Base-by-base conservation (phyloP, 2,888 invertebrate genomes). In the Anodontia alba region DNA sequence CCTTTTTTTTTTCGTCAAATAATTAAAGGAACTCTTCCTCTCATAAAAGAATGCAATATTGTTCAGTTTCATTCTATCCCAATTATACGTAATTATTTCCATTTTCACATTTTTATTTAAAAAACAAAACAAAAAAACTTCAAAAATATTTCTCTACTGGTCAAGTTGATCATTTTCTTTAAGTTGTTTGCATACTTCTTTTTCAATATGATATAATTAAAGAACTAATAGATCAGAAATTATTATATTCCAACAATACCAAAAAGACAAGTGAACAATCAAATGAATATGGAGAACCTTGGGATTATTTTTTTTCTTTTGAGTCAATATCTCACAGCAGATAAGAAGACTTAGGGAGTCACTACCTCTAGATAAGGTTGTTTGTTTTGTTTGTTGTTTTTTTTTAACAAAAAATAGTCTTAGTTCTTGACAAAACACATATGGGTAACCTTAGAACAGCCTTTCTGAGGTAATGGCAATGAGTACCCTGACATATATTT, bases 201-300 rank as follows among this genome's bases (percentile, higher is more conserved):
- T 62, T 62, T 29, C 62, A 20, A 20, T 62, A 33, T 26, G 1
- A 33, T 17, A 62, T 62, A 62, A 62, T 62, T 62, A 33, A 17
- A 62, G 62, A 62, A 31, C 62, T 62, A 62, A 62, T 62, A 62
- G 62, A 62, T 62, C 62, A 33, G 62, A 62, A 62, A 62, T 62
- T 62, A 62, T 62, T 62, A 62, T 33, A 33, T 33, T 62, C 33
- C 3, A 62, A 62, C 62, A 62, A 62, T 57, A 62, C 3, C 62
- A 62, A 33, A 23, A 62, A 62, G 62, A 62, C 62, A 62, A 62
- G 23, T 33, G 62, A 62, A 62, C 62, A 33, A 33, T 62, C 23
- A 29, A 17, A 20, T n/a, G 62, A 62, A 62, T n/a, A 62, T 29
- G 10, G 20, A 15, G 33, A 20, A 31, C 62, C 33, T 62, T 31